Conservation (phyloP, 2,888 invertebrate genomes). For the Altica lythri region DNA sequence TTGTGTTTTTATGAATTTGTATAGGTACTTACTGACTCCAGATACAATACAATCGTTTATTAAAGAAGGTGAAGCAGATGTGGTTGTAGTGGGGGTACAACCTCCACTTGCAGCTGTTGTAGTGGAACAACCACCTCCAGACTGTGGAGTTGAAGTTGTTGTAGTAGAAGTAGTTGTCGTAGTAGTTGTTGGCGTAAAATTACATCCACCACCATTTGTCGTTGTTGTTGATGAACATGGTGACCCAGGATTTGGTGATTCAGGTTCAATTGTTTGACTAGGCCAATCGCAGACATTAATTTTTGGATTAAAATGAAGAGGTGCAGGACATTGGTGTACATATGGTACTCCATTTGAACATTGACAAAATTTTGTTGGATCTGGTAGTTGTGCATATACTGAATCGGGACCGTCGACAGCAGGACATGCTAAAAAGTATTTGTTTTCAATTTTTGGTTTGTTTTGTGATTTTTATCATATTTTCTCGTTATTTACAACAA, state of each 20-base stretch:
- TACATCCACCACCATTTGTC: background rate
- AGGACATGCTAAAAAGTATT: constrained; percentile 32
- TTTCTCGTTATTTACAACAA: background rate
- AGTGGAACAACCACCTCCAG: too few relatives aligned
- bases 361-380: constrained; percentile 37
- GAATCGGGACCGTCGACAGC: constrained; percentile 27
- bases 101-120: background rate
- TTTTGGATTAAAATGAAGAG: constrained; percentile 38
- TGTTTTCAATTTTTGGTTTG: background rate
- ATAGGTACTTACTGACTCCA: background rate
- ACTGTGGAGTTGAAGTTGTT: background rate
- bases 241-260: constrained; percentile 11
- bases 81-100: background rate
- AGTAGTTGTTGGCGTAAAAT: background rate
- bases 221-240: background rate
- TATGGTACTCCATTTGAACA: constrained; percentile 40
- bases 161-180: background rate
- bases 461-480: background rate
- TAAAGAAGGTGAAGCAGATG: background rate
- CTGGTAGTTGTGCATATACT: constrained; percentile 29
- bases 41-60: background rate
- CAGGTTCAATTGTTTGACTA: too few relatives aligned
- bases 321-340: constrained; percentile 36
- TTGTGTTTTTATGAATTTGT: background rate
- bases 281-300: constrained; percentile 35